Percentiles rank a stretch among this genome's conserved stretches.
phyloP scores from a whole-genome alignment of 1,140 invertebrate species.

The Orchestia grillus region DNA sequence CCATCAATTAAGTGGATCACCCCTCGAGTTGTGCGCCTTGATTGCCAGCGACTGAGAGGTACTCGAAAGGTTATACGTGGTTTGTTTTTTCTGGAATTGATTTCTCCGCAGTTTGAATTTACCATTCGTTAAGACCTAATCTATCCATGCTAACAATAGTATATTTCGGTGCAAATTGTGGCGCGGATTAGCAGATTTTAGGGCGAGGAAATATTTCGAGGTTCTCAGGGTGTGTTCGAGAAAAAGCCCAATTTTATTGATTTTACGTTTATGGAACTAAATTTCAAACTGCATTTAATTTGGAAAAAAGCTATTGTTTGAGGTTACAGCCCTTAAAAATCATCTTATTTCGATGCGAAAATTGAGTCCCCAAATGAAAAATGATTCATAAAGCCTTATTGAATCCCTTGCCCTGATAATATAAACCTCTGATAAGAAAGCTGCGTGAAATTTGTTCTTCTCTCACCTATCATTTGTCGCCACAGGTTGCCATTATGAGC shows the following conservation, averaged over 20 bases:
- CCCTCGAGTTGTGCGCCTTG: neutral
- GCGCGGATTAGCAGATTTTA: neutral
- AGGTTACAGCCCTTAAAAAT: neutral
- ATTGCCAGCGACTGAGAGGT: neutral
- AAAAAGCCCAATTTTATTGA: no score
- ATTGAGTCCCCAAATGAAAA: neutral
- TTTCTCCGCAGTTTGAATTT: neutral
- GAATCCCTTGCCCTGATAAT: no score
- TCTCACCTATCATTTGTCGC: neutral
- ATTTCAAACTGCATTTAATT: neutral
- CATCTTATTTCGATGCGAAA: neutral
- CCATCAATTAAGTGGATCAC: slow-evolving; percentile 52
- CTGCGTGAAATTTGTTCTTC: neutral
- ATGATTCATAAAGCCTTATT: neutral
- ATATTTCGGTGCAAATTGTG: neutral
- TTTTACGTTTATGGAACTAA: neutral
- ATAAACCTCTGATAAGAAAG: neutral
- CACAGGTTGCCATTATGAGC: neutral
- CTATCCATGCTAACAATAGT: neutral
- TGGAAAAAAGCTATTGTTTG: neutral
- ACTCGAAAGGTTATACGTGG: neutral
- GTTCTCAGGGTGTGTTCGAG: no score
- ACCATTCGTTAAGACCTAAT: neutral
- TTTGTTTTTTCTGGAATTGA: neutral
- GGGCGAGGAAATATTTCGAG: neutral